Percentiles rank a stretch among this genome's conserved stretches.
Evolutionary conservation across 2,888 invertebrate species (phyloP).

Genomic region (Protophormia terraenovae): DNA sequence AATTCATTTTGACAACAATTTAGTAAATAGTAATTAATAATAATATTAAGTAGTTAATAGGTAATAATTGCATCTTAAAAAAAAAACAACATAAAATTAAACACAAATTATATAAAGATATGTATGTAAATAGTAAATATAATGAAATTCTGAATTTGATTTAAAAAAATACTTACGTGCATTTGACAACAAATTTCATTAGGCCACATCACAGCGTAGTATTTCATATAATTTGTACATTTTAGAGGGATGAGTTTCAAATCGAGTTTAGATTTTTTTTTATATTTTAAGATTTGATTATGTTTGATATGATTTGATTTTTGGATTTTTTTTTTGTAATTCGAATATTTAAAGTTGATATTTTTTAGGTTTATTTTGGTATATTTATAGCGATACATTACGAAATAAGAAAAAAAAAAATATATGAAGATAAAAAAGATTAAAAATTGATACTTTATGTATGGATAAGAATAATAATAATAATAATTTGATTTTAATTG

Average conservation of each 20-base stretch:
- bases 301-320: constrained; percentile 59
- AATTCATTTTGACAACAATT: constrained; percentile 48
- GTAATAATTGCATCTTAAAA: constrained; percentile 1
- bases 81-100: constrained; percentile 50
- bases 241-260: constrained; percentile 57
- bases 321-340: constrained; percentile 48
- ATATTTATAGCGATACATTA: constrained; percentile 62
- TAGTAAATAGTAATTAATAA: background rate
- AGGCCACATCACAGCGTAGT: constrained; percentile 43
- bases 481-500: background rate
- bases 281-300: constrained; percentile 39
- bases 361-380: too few relatives aligned
- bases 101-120: constrained; percentile 46
- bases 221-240: constrained; percentile 51
- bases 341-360: constrained; percentile 63
- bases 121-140: background rate
- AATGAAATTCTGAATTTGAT: constrained; percentile 55
- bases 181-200: background rate
- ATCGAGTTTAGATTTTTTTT: constrained; percentile 37
- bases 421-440: constrained; percentile 67
- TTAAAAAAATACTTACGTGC: constrained; percentile 49
- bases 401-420: constrained; percentile 67
- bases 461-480: too few relatives aligned
- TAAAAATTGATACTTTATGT: constrained; percentile 53
- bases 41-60: constrained; percentile 19